Evolutionary conservation across 2,113 vertebrate species (phyloP), one percentile per base, ranked within the genome.

Genomic region (Planiliza haematocheilus): DNA sequence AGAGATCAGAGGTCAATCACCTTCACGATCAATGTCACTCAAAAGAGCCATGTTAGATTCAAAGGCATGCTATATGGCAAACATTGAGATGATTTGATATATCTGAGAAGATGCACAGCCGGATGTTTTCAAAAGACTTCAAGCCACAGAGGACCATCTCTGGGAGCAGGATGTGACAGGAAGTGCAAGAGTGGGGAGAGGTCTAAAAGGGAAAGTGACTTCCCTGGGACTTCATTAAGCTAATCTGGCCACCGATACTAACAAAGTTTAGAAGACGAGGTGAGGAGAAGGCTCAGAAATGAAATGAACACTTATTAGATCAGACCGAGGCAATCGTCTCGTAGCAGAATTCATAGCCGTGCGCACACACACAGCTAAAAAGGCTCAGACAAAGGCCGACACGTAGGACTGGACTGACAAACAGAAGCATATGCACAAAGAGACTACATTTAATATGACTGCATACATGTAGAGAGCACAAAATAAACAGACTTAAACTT

Each of bases 241-340:
- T 93, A 93, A 95, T 94, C 88, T 89, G 81, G 76, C 88, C 84
- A 83, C 91, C 93, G 55, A 94, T 94, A 92, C 93, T 94, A 95
- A 95, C 89, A 34, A 69, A 75, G 89, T 94, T 94, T 92, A 66
- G 73, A 81, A 74, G 79, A 73, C 68, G 85, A 89, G 92, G 89
- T 91, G 92, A 89, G 82, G 88, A 84, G 88, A 88, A 89, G 68
- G 74, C 89, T 84, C 89, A 81, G 86, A 92, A 92, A 94, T 91
- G 83, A 93, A 89, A 94, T 93, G 91, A 93, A 91, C 84, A 72
- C 84, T 93, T 93, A 94, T 94, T 95, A 94, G 90, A 95, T 95
- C 92, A 93, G 78, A 88, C 63, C 59, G 10, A 82, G 78, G 78
- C 89, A 90, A 90, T 89, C 85, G 79, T 89, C 82, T 85, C 62